Evolutionary conservation across 2,113 vertebrate genomes (phyloP).

Genomic region (Megatriorchis doriae): DNA sequence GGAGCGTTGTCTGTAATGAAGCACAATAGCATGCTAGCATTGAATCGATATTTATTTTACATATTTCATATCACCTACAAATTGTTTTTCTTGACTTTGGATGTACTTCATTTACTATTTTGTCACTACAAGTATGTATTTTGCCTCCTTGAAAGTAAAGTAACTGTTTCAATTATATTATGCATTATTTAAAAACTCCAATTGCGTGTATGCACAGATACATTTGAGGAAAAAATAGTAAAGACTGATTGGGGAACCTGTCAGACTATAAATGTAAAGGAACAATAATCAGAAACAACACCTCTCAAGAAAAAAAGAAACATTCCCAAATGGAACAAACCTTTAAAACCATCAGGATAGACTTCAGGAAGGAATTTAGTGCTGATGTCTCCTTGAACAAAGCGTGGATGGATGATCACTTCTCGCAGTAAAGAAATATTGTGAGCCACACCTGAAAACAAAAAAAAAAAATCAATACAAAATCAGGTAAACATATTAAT

Average conservation of each 20-base stretch:
- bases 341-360: constrained; percentile 96
- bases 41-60: not conserved
- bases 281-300: not conserved
- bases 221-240: not conserved
- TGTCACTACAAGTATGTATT: not conserved
- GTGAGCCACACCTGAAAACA: constrained; percentile 88
- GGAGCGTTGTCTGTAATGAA: not conserved
- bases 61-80: not conserved
- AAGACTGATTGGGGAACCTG: not conserved
- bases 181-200: not conserved
- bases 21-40: not conserved
- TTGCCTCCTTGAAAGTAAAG: not conserved
- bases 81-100: not conserved
- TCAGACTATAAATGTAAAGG: not conserved
- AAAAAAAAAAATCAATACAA: constrained; percentile 17
- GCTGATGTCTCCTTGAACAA: constrained; percentile 90
- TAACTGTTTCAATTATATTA: not conserved
- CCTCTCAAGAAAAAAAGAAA: not conserved
- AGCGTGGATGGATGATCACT: constrained; percentile 90
- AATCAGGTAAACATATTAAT: not conserved
- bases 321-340: constrained; percentile 63
- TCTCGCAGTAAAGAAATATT: constrained; percentile 94
- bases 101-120: not conserved
- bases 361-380: constrained; percentile 96
- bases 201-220: not conserved